Percentiles rank a stretch among this genome's conserved stretches.
Conservation (phyloP, 2,888 invertebrate species). For the Smittia aterrima region DNA sequence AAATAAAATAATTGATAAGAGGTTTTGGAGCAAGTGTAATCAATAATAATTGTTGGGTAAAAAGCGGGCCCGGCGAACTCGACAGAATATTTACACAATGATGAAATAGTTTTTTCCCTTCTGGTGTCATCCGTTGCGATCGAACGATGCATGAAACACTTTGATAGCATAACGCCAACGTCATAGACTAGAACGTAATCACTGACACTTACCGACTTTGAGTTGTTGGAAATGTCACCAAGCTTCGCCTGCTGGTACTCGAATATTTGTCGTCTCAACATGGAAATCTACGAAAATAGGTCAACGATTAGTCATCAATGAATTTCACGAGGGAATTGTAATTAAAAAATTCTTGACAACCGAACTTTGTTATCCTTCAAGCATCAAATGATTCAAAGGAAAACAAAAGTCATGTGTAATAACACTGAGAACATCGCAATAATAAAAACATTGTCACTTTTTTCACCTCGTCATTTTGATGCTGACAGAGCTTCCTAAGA, state of each 20-base stretch:
- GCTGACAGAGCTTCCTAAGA: constrained; percentile 12
- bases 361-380: too few species aligned
- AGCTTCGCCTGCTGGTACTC: constrained; percentile 38
- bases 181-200: neutral
- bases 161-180: neutral
- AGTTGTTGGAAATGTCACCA: constrained; percentile 19
- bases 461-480: constrained; percentile 26
- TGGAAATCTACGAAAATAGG: constrained; percentile 16
- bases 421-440: constrained; percentile 1
- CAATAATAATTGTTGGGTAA: constrained; percentile 4
- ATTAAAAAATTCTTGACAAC: too few species aligned
- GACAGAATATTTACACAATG: constrained; percentile 1
- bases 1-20: constrained; percentile 14
- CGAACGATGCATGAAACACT: neutral
- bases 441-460: neutral
- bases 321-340: too few species aligned
- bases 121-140: neutral
- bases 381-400: too few species aligned
- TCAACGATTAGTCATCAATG: neutral
- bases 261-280: constrained; percentile 23
- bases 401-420: neutral
- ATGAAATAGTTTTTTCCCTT: neutral
- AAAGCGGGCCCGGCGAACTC: neutral
- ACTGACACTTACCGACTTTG: constrained; percentile 28
- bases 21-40: constrained; percentile 11